Evolutionary conservation across 2,888 invertebrate genomes (phyloP), one percentile per base, ranked within the genome.

Genomic region (Heliconius ismenius): DNA sequence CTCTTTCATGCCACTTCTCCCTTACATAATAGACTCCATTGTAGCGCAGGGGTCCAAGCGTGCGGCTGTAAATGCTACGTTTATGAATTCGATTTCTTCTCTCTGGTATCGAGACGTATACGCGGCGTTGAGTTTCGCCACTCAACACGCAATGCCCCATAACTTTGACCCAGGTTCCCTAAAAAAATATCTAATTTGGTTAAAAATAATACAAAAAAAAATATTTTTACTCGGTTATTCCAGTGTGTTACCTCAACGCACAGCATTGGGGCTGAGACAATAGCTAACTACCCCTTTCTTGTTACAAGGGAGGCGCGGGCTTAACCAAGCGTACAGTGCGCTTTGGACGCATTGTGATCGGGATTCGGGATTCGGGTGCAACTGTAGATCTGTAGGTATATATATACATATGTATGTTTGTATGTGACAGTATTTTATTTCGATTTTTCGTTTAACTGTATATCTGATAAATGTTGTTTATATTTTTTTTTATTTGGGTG

Each of bases 261-360:
- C 83, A 84, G 85, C 83, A 83, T 83, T 87, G 86, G 89, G 91
- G 90, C 84, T 83, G 88, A 92, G 91, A 93, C 94, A 94, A 94
- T 92, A 87, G 92, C 93, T 93, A 94, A 94, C 94, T 94, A 94
- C 93, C 94, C 93, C 93, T 93, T 94, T 93, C 93, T 93, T 92
- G 91, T 90, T 87, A 86, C 86, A 84, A 86, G 85, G 85, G 89
- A 91, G 92, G 92, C 91, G 92, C 91, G 91, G 90, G 91, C 86
- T 89, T 93, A 94, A 93, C 94, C 93, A 93, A 93, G 91, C 93
- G 89, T 91, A 90, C 92, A 91, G 86, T 91, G 90, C 90, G 89
- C 89, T 91, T 90, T 89, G 90, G 91, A 90, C 85, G 88, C 88
- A 85, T 87, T 85, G 84, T 88, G 89, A 60, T 62, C 78, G 88